phyloP scores from a whole-genome alignment of 2,888 invertebrate genomes.

The Eupelmus urozonus region DNA sequence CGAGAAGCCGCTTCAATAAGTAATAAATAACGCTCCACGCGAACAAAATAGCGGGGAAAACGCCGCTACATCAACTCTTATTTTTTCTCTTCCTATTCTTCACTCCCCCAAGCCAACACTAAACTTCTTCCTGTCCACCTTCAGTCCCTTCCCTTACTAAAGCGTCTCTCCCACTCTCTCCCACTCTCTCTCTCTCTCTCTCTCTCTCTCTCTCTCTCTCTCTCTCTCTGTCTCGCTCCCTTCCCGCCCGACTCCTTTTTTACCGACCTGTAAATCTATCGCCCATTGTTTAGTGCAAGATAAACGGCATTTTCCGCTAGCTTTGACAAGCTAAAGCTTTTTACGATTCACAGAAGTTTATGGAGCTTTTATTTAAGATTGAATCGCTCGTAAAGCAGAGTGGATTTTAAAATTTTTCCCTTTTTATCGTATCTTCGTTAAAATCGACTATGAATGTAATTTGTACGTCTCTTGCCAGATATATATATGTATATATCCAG shows the following conservation, averaged over 20 bases:
- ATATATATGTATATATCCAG: too few relatives aligned
- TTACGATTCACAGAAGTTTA: conserved; percentile 49
- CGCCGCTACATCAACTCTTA: conserved; percentile 33
- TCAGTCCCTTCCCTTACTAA: conserved; percentile 16
- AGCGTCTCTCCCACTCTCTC: conserved; percentile 13
- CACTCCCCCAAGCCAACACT: neutral
- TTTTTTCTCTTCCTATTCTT: conserved; percentile 32
- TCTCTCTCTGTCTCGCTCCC: conserved; percentile 12
- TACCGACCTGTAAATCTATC: conserved; percentile 43
- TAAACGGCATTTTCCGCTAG: conserved; percentile 45
- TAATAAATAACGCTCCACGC: conserved; percentile 69
- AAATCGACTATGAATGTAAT: neutral
- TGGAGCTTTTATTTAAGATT: conserved; percentile 42
- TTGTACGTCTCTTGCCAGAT: neutral
- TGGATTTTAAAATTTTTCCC: conserved; percentile 18
- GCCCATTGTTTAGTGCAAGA: conserved; percentile 48
- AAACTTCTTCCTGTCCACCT: conserved; percentile 33
- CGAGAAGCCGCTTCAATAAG: conserved; percentile 70
- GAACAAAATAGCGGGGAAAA: conserved; percentile 63
- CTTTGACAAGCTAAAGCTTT: conserved; percentile 51
- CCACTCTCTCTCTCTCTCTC: conserved; percentile 25
- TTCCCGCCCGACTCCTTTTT: conserved; percentile 27
- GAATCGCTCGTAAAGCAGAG: conserved; percentile 16
- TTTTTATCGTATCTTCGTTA: neutral
- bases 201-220: conserved; percentile 20